Evolutionary conservation across 2,113 vertebrate genomes (phyloP).

Genomic region (Hipposideros armiger): DNA sequence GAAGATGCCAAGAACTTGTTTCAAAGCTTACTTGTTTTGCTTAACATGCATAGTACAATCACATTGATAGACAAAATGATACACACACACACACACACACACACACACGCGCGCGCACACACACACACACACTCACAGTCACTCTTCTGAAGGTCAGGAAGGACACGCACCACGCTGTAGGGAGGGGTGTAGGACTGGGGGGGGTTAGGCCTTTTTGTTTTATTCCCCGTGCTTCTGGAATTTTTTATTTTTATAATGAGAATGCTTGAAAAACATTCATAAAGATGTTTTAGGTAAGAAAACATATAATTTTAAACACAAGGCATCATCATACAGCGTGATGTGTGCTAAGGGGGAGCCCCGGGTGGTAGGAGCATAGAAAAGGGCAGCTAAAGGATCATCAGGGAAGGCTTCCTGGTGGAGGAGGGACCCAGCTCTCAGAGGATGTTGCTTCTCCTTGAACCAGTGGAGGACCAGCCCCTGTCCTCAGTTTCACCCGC

Average conservation of each 20-base stretch:
- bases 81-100: not conserved
- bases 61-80: not conserved
- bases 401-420: conserved; percentile 26
- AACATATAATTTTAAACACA: not conserved
- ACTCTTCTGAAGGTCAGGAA: not conserved
- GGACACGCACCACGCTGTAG: accelerated
- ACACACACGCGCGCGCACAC: not conserved
- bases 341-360: not conserved
- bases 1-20: not conserved
- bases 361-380: not conserved
- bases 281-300: not conserved
- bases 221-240: not conserved
- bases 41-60: not conserved
- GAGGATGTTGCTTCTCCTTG: not conserved
- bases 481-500: not conserved
- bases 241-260: not conserved
- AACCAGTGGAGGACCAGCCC: not conserved
- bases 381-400: not conserved
- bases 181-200: accelerated
- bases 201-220: not conserved
- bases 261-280: not conserved
- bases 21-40: not conserved
- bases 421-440: not conserved
- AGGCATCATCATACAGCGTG: not conserved
- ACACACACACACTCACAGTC: no score